phyloP scores from a whole-genome alignment of 2,888 invertebrate genomes.

The Tipula unca region DNA sequence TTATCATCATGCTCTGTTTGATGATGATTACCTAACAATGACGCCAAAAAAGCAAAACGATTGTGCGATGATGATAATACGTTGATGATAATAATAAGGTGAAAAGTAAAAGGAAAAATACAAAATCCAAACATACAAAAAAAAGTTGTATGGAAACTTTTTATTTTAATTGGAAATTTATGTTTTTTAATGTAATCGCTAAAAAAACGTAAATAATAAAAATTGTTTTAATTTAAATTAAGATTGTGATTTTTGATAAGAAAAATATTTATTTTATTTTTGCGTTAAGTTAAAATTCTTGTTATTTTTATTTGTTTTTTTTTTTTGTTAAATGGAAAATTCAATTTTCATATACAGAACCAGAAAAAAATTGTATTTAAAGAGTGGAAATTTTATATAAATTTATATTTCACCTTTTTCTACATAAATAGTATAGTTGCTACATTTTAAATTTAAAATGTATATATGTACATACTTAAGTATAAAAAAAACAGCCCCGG shows the following conservation, averaged over 20 bases:
- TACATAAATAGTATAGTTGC: too few relatives aligned
- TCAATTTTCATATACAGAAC: background rate
- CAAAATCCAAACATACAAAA: background rate
- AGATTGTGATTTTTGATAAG: slow-evolving; percentile 14
- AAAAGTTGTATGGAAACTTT: background rate
- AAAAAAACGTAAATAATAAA: background rate
- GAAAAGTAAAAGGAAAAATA: background rate
- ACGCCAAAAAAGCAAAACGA: background rate
- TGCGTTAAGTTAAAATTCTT: background rate
- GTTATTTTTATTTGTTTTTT: background rate
- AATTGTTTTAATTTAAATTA: background rate
- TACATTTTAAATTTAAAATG: background rate
- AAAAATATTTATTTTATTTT: background rate
- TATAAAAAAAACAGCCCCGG: background rate
- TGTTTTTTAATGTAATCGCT: slow-evolving; percentile 14
- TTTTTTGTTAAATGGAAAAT: background rate
- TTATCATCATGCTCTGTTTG: background rate
- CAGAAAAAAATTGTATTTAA: background rate
- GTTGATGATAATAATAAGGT: background rate
- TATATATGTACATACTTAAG: background rate
- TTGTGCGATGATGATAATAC: background rate
- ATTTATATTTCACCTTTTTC: too few relatives aligned
- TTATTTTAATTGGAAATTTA: slow-evolving; percentile 3
- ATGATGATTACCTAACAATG: background rate
- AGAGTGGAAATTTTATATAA: too few relatives aligned